Conservation (phyloP, 2,888 invertebrate genomes). For the Eristalis pertinax region DNA sequence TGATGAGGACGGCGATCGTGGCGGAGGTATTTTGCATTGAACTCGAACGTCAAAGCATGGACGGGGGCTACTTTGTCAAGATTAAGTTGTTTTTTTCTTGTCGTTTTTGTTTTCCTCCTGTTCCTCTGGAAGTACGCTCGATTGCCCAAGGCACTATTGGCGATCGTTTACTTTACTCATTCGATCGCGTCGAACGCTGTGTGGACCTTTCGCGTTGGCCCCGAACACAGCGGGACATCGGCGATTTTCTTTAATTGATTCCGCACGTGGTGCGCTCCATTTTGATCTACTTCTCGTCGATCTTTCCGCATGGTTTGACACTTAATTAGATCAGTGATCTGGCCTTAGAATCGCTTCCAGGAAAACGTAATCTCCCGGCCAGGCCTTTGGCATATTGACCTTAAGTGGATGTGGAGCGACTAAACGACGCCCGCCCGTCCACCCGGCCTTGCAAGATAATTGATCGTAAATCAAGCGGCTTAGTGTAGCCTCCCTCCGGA, state of each 20-base stretch:
- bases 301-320: slow-evolving; percentile 41
- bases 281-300: not conserved
- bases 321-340: slow-evolving; percentile 38
- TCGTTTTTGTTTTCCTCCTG: not conserved
- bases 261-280: slow-evolving; percentile 27
- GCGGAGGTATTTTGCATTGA: slow-evolving; percentile 32
- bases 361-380: slow-evolving; percentile 30
- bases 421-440: not conserved
- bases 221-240: not conserved
- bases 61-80: slow-evolving; percentile 26
- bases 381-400: slow-evolving; percentile 36
- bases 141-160: slow-evolving; percentile 7
- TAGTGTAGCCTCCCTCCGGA: slow-evolving; percentile 38
- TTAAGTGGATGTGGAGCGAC: slow-evolving; percentile 4
- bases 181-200: slow-evolving; percentile 28
- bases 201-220: not conserved
- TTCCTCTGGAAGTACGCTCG: not conserved
- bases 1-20: slow-evolving; percentile 22
- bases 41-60: slow-evolving; percentile 1
- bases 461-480: slow-evolving; percentile 67
- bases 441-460: slow-evolving; percentile 30
- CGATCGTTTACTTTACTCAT: slow-evolving; percentile 37
- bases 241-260: slow-evolving; percentile 31
- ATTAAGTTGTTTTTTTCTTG: slow-evolving; percentile 18
- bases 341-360: slow-evolving; percentile 12